These are phyloP conservation scores for Ophion slaviceki DNA, from an alignment of 2,888 invertebrate genomes.

Conservation along the genomic window DNA sequence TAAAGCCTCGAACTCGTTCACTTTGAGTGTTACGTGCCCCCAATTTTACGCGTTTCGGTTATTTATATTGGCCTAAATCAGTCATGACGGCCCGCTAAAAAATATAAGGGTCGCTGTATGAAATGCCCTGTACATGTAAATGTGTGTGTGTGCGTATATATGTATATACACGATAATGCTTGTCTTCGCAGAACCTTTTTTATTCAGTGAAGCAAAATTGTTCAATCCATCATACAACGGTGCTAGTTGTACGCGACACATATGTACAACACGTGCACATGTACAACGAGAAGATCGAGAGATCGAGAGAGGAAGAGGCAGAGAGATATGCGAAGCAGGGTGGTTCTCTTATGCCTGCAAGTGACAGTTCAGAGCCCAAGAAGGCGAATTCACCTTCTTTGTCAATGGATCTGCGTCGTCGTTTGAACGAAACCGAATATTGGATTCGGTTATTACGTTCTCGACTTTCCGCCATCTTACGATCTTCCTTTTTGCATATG, in stretches of 20 bases:
- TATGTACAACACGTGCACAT: constrained; percentile 39
- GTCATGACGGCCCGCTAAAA: too few relatives aligned
- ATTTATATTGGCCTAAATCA: too few relatives aligned
- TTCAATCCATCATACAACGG: constrained; percentile 27
- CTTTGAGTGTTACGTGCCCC: too few relatives aligned
- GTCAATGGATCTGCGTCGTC: constrained; percentile 74
- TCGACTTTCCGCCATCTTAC: constrained; percentile 74
- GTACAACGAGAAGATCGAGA: constrained; percentile 42
- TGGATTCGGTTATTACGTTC: constrained; percentile 82
- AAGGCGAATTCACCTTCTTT: constrained; percentile 80
- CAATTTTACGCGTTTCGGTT: too few relatives aligned
- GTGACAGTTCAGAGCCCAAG: constrained; percentile 80
- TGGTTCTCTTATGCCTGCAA: constrained; percentile 71
- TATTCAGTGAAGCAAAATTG: constrained; percentile 8
- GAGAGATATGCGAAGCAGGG: constrained; percentile 59
- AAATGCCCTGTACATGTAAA: too few relatives aligned
- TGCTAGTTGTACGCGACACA: constrained; percentile 23
- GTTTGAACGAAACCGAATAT: constrained; percentile 79
- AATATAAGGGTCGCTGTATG: too few relatives aligned
- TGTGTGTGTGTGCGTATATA: too few relatives aligned
- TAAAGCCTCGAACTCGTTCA: too few relatives aligned
- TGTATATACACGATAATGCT: background rate
- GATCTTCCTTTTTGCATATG: constrained; percentile 48
- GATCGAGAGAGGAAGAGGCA: constrained; percentile 50
- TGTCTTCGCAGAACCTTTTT: background rate